Conservation (phyloP, 1,140 invertebrate genomes). For the Solenopsis fugax region DNA sequence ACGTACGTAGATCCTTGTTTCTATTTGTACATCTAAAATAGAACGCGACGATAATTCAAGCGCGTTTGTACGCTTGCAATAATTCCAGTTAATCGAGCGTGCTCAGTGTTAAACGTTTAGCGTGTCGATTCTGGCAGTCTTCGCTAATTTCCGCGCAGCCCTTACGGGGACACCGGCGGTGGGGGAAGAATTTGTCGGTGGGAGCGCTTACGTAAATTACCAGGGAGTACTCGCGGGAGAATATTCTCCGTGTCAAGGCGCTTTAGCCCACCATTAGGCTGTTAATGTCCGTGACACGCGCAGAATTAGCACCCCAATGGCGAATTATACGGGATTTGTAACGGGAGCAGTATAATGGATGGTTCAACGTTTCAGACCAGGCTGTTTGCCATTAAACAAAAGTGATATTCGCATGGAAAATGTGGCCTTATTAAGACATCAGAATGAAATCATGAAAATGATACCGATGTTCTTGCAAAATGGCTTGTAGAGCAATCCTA, state of each 20-base stretch:
- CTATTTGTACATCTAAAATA: neutral
- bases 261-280: slow-evolving; percentile 71
- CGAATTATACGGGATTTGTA: slow-evolving; percentile 73
- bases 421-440: neutral
- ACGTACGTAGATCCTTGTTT: too few relatives aligned
- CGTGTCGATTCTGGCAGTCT: slow-evolving; percentile 16
- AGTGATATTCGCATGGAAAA: neutral
- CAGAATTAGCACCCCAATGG: slow-evolving; percentile 75
- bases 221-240: slow-evolving; percentile 40
- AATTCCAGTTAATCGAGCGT: slow-evolving; percentile 23
- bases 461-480: neutral
- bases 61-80: neutral
- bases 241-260: slow-evolving; percentile 67
- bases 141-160: slow-evolving; percentile 24
- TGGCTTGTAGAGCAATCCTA: neutral
- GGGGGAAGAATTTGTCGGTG: slow-evolving; percentile 43
- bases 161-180: neutral
- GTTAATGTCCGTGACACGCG: slow-evolving; percentile 75
- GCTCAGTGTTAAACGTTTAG: slow-evolving; percentile 30
- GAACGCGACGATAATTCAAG: neutral
- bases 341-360: slow-evolving; percentile 53
- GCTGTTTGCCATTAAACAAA: slow-evolving; percentile 33
- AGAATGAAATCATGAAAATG: neutral
- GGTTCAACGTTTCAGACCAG: slow-evolving; percentile 19
- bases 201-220: slow-evolving; percentile 63